Evolutionary conservation across 2,888 invertebrate genomes (phyloP).

Genomic region (Nudaria mundana): DNA sequence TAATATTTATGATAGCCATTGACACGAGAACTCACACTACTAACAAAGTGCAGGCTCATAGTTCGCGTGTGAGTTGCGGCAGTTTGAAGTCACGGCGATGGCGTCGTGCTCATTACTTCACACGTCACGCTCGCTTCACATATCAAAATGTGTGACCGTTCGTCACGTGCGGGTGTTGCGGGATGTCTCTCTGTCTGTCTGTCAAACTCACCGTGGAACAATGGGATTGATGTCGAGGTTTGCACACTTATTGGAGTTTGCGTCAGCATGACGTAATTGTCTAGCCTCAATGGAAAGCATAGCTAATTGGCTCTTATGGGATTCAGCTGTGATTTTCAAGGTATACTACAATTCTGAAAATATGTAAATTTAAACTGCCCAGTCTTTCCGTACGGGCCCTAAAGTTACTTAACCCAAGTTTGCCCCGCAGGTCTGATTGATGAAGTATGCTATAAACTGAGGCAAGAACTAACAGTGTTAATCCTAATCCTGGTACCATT

Average conservation of each 20-base stretch:
- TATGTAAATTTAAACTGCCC: too few species aligned
- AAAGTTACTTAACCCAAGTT: too few species aligned
- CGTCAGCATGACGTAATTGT: background rate
- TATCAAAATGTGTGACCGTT: background rate
- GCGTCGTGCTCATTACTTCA: constrained; percentile 38
- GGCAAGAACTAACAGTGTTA: too few species aligned
- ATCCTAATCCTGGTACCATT: too few species aligned
- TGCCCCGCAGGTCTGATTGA: too few species aligned
- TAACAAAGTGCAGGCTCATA: background rate
- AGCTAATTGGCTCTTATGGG: too few species aligned
- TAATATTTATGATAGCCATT: background rate
- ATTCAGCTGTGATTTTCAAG: too few species aligned
- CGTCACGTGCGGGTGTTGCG: background rate
- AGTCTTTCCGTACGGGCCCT: too few species aligned
- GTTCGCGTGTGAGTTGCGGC: constrained; percentile 37
- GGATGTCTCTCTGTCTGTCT: constrained; percentile 2
- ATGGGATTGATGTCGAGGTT: background rate
- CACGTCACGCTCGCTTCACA: constrained; percentile 15
- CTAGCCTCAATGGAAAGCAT: too few species aligned
- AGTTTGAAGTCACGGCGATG: constrained; percentile 30
- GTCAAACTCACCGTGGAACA: constrained; percentile 1
- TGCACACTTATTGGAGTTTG: constrained; percentile 1
- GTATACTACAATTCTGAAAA: too few species aligned
- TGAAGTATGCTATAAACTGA: too few species aligned
- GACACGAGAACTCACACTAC: background rate